Base-by-base conservation (phyloP, 2,797 vertebrate genomes). In the Pteronotus mesoamericanus region DNA sequence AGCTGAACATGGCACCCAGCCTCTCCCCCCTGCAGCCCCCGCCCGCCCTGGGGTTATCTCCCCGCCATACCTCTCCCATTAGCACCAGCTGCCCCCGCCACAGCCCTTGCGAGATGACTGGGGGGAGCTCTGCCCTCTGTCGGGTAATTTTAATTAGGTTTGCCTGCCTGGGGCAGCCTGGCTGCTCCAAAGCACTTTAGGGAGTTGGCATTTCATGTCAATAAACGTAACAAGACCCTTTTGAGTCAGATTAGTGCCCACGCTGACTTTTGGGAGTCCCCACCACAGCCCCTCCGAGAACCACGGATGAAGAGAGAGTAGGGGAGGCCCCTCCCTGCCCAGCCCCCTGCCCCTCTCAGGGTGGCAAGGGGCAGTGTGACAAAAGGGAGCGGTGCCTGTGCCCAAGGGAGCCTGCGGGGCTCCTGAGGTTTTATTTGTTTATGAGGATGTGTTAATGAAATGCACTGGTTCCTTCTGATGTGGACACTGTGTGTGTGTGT, bases 171-270 rank as follows among this genome's bases (percentile, higher is more conserved):
- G 96, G 97, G 97, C 97, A 98, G 97, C 96, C 95, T 89, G 85
- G 96, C 96, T 89, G 89, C 94, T 98, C 95, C 97, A 95, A 96
- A 97, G 94, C 97, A 92, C 98, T 93, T 96, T 89, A 94, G 97
- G 97, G 96, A 98, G 97, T 95, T 97, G 7, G 94, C 89, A 96
- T 97, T 98, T 98, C 96, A 96, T 95, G 97, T 98, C 97, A 98
- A 96, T 98, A 98, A 97, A 97, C 97, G 96, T 97, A 98, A 98
- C 97, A 97, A 97, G 96, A 86, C 94, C 92, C 94, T 96, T 97
- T 98, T 93, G 51, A 85, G 96, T 96, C 97, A 97, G 93, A 97
- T 97, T 96, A 97, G 97, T 89, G 96, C 94, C 94, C 79, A 51
- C 89, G 71, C 96, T 59, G 95, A 94, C 77, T 97, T 98, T 97